These are phyloP conservation scores for Gymnocephalus cernua DNA, from an alignment of 2,113 vertebrate species.

Conservation along the genomic window DNA sequence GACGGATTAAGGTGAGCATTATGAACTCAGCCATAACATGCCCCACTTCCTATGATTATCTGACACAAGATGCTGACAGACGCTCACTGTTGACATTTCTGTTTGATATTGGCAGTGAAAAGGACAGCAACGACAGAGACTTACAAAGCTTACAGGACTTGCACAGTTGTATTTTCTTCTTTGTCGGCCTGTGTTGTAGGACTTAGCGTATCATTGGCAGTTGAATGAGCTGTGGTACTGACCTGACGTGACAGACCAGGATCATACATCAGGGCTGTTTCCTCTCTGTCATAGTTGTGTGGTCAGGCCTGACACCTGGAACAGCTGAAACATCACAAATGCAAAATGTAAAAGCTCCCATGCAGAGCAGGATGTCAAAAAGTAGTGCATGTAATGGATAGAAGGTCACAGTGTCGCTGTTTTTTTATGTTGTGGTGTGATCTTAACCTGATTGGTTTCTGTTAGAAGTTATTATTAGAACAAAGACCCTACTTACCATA, in stretches of 20 bases:
- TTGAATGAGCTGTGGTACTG: slow-evolving; percentile 65
- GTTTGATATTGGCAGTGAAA: slow-evolving; percentile 79
- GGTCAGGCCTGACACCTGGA: slow-evolving; percentile 63
- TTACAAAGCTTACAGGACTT: slow-evolving; percentile 57
- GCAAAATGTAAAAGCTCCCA: slow-evolving; percentile 71
- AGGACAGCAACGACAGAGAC: slow-evolving; percentile 58
- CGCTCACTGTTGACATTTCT: slow-evolving; percentile 81
- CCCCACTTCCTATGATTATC: slow-evolving; percentile 67
- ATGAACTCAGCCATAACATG: slow-evolving; percentile 67
- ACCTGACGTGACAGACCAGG: slow-evolving; percentile 59
- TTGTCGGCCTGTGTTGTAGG: slow-evolving; percentile 55
- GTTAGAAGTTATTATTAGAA: slow-evolving; percentile 76
- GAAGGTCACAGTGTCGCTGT: slow-evolving; percentile 60
- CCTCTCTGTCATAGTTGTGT: slow-evolving; percentile 52
- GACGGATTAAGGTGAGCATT: slow-evolving; percentile 66
- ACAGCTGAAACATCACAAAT: slow-evolving; percentile 77
- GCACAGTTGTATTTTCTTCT: slow-evolving; percentile 50
- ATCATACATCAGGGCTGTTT: slow-evolving; percentile 58
- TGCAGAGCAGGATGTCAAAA: slow-evolving; percentile 63
- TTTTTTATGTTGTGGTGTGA: slow-evolving; percentile 53
- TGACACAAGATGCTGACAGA: slow-evolving; percentile 73
- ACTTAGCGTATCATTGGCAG: slow-evolving; percentile 66
- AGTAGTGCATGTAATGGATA: slow-evolving; percentile 76
- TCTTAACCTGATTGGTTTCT: slow-evolving; percentile 73
- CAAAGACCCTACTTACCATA: slow-evolving; percentile 77